These are phyloP conservation scores for Heloderma charlesbogerti DNA, from an alignment of 2,113 vertebrate genomes.

Conservation along the genomic window DNA sequence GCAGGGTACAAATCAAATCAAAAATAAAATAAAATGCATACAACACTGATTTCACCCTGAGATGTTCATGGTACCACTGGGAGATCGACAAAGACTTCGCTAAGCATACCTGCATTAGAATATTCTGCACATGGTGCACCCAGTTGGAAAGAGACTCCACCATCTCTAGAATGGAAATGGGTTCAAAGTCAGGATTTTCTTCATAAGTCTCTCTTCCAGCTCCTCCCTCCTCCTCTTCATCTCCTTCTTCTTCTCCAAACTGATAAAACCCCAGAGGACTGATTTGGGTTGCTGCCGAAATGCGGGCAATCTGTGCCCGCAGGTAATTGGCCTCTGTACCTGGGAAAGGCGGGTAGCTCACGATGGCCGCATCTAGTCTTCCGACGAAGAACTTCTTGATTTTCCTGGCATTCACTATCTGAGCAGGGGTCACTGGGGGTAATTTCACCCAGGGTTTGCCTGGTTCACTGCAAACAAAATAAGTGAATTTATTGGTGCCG, in stretches of 20 bases:
- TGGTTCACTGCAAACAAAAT: slow-evolving; percentile 92
- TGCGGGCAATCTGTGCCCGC: slow-evolving; percentile 93
- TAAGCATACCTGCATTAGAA: slow-evolving; percentile 88
- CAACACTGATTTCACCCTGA: neutral
- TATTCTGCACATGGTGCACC: slow-evolving; percentile 91
- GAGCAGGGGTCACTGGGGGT: slow-evolving; percentile 88
- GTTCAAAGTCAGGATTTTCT: slow-evolving; percentile 91
- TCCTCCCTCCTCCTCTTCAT: slow-evolving; percentile 85
- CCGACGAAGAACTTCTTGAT: slow-evolving; percentile 93
- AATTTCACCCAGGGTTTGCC: slow-evolving; percentile 89
- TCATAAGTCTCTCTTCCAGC: slow-evolving; percentile 76
- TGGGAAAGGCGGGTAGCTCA: slow-evolving; percentile 92
- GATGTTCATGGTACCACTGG: accelerated
- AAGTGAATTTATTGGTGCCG: slow-evolving; percentile 90
- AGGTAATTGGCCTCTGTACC: slow-evolving; percentile 93
- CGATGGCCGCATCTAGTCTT: slow-evolving; percentile 81
- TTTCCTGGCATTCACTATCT: slow-evolving; percentile 88
- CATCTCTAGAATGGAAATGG: slow-evolving; percentile 81
- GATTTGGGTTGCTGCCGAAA: slow-evolving; percentile 92
- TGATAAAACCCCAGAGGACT: slow-evolving; percentile 92
- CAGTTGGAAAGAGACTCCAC: slow-evolving; percentile 85
- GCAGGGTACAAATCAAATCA: too few relatives aligned
- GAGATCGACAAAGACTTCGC: neutral
- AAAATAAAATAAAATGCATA: neutral
- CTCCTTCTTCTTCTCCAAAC: slow-evolving; percentile 87